These are phyloP conservation scores for Apocrypta bakeri DNA, from an alignment of 1,140 invertebrate genomes.

Conservation along the genomic window DNA sequence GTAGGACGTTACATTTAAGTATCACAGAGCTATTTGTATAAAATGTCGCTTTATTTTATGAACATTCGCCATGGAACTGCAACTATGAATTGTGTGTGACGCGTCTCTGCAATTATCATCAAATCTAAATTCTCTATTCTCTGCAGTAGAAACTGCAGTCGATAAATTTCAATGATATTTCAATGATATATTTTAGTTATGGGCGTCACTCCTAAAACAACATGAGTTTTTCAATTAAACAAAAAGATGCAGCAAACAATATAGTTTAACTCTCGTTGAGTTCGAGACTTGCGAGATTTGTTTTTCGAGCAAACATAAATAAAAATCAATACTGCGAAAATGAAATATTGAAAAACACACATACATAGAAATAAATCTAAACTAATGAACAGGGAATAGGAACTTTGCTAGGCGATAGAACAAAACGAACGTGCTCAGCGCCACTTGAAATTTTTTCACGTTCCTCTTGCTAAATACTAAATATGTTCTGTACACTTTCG, in stretches of 20 bases:
- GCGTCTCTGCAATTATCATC: background rate
- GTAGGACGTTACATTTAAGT: constrained; percentile 51
- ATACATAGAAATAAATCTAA: background rate
- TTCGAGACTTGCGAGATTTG: background rate
- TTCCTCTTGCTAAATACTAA: constrained; percentile 59
- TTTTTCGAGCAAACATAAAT: background rate
- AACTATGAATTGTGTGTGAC: constrained; percentile 30
- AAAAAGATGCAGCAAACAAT: background rate
- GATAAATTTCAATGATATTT: constrained; percentile 52
- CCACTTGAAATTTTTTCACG: constrained; percentile 56
- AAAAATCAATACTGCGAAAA: background rate
- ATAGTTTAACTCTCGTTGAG: background rate
- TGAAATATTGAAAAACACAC: background rate
- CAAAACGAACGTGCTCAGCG: background rate
- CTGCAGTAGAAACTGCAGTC: too few species aligned
- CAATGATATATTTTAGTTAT: constrained; percentile 60
- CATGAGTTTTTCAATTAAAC: constrained; percentile 52
- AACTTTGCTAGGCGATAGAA: background rate
- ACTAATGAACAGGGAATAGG: background rate
- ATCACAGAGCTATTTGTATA: constrained; percentile 64
- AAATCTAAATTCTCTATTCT: constrained; percentile 47
- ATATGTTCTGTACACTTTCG: constrained; percentile 58
- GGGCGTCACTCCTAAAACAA: constrained; percentile 30
- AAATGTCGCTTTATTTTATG: constrained; percentile 51
- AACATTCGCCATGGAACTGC: constrained; percentile 41